Base-by-base conservation (phyloP, 2,888 invertebrate species). In the Drosophila tripunctata region DNA sequence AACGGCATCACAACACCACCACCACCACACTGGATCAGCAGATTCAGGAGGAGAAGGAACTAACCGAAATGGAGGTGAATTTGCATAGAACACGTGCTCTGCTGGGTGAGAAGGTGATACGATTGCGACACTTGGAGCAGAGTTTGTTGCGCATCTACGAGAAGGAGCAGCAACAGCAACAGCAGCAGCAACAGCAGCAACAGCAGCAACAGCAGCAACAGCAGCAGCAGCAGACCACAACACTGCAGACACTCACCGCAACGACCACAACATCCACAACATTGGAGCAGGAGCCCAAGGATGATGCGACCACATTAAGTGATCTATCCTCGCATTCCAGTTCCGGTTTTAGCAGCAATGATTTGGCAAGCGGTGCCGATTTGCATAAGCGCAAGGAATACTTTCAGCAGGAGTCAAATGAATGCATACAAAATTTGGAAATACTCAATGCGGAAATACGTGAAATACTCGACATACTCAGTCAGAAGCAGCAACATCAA, bases 31-130 rank as follows among this genome's bases (percentile, higher is more conserved):
- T 91, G 10, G 91, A 91, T 56, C 90, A 92, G 62, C 62, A 90
- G 21, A 92, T 92, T 27, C 90, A 96, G 94, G 96, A 96, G 90
- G 96, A 96, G 90, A 94, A 95, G 65, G 96, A 96, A 70, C 92
- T 96, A 2, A 96, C 96, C 0, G 96, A 96, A 86, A 94, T 96
- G 93, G 96, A 96, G 90, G 96, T 96, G 64, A 96, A 95, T 58
- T 90, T 96, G 40, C 96, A 96, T 92, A 94, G 96, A 0, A 96
- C 96, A 2, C 93, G 95, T 1, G 95, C 96, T 3, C 91, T 96
- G 30, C 92, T 96, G 15, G 96, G 96, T 10, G 96, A 96, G 90
- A 96, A 96, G 90, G 95, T 96, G 51, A 96, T 96, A 51, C 92
- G 96, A 15, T 91, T 96, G 88, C 92, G 95, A 3, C 96, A 96